These are phyloP conservation scores for Balanococcus diminutus DNA, from an alignment of 2,888 invertebrate species.

Conservation along the genomic window DNA sequence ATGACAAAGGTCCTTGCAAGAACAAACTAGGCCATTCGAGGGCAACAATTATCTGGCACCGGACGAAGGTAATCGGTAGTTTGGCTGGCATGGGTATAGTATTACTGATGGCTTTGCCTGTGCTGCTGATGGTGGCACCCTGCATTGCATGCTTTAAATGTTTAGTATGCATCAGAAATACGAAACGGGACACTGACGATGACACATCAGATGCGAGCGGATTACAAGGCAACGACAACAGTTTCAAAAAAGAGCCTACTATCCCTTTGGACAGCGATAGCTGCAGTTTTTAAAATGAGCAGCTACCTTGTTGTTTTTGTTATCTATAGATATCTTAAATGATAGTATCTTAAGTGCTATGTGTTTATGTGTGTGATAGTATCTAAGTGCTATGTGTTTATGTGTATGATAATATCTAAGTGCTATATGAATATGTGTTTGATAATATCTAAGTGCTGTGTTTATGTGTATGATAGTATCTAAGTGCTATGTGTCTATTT, in stretches of 20 bases:
- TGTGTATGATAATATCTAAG: not conserved
- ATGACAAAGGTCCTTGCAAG: constrained; percentile 98
- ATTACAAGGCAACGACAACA: constrained; percentile 34
- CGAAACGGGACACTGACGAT: constrained; percentile 78
- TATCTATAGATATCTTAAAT: not conserved
- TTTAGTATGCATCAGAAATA: constrained; percentile 77
- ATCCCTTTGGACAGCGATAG: constrained; percentile 15
- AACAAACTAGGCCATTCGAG: constrained; percentile 96
- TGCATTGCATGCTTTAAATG: constrained; percentile 96
- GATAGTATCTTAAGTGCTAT: not conserved
- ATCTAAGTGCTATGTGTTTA: not conserved
- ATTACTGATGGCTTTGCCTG: constrained; percentile 89
- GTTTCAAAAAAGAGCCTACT: constrained; percentile 1
- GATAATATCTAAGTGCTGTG: not conserved
- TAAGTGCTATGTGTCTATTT: not conserved
- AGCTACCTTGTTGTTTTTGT: not conserved
- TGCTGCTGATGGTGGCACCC: constrained; percentile 91
- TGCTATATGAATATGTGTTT: not conserved
- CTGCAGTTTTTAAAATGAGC: not conserved
- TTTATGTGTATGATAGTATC: not conserved
- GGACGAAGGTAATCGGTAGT: constrained; percentile 94
- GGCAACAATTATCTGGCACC: constrained; percentile 96
- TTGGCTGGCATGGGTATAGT: constrained; percentile 95
- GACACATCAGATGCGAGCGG: constrained; percentile 62
- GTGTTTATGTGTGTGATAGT: not conserved